These are phyloP conservation scores for Sphaerophoria taeniata DNA, from an alignment of 2,888 invertebrate genomes.

Conservation along the genomic window DNA sequence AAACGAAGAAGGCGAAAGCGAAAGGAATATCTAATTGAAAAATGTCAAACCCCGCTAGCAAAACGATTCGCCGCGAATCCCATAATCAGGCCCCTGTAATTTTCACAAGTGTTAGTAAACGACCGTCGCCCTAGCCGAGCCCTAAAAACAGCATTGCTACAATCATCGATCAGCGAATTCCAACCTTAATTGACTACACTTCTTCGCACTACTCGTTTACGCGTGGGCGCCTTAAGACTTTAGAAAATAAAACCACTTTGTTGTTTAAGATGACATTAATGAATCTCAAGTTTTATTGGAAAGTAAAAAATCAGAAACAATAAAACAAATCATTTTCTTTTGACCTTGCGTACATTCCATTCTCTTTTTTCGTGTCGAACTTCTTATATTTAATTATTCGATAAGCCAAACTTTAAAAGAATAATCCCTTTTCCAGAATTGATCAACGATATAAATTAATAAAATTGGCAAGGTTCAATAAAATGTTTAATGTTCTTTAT, in stretches of 20 bases:
- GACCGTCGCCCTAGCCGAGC: no score
- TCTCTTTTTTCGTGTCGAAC: constrained; percentile 1
- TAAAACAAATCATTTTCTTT: constrained; percentile 3
- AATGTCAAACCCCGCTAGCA: no score
- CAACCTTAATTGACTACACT: no score
- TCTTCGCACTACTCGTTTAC: no score
- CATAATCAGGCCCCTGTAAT: no score
- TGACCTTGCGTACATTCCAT: constrained; percentile 31
- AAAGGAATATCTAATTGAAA: no score
- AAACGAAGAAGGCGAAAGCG: no score
- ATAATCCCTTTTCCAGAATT: constrained; percentile 18
- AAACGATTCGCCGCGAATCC: no score
- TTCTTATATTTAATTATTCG: constrained; percentile 12
- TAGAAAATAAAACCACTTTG: not conserved
- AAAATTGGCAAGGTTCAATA: constrained; percentile 48
- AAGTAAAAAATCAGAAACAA: constrained; percentile 59
- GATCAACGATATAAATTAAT: constrained; percentile 2
- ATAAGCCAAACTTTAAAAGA: constrained; percentile 13
- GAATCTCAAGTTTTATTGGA: constrained; percentile 66
- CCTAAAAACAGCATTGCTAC: no score
- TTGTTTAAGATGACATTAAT: constrained; percentile 52
- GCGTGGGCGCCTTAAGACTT: no score
- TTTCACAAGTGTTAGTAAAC: no score
- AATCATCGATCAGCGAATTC: no score
- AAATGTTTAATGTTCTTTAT: not conserved